A percentile compares a stretch with the other conserved stretches of the same genome.
phyloP scores from a whole-genome alignment of 2,797 vertebrate species.

The Masticophis lateralis region DNA sequence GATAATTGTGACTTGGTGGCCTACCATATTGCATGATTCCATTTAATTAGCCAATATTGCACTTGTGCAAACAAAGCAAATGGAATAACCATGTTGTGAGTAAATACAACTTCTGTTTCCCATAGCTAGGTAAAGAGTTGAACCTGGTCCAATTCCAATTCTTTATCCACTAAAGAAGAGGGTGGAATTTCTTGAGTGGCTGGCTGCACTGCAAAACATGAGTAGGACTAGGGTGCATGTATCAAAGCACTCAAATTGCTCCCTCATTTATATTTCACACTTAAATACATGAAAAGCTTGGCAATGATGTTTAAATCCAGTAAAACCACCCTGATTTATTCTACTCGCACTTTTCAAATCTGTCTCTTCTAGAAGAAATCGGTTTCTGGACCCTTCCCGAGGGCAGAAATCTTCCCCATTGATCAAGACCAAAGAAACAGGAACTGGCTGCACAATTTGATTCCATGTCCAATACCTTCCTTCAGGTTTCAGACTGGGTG shows the following conservation, averaged over 20 bases:
- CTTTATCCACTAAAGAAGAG: not conserved
- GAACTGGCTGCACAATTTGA: not conserved
- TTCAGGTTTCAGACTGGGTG: not conserved
- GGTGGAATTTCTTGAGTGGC: not conserved
- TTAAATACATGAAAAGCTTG: not conserved
- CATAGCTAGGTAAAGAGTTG: not conserved
- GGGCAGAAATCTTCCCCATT: not conserved
- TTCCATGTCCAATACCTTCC: not conserved
- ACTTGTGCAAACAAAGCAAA: not conserved
- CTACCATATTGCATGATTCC: not conserved
- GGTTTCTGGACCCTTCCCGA: not conserved
- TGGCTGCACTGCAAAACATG: not conserved
- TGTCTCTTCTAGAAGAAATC: not conserved
- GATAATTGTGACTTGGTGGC: not conserved
- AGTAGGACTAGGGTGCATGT: not conserved
- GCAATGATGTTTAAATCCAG: not conserved
- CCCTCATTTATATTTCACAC: not conserved
- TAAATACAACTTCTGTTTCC: not conserved
- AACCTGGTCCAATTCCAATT: not conserved
- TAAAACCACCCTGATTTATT: not conserved
- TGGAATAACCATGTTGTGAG: not conserved
- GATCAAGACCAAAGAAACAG: not conserved
- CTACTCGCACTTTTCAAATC: not conserved
- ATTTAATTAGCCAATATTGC: not conserved
- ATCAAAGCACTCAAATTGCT: not conserved